Evolutionary conservation across 2,797 vertebrate genomes (phyloP).

Genomic region (Chelidonichthys spinosus): DNA sequence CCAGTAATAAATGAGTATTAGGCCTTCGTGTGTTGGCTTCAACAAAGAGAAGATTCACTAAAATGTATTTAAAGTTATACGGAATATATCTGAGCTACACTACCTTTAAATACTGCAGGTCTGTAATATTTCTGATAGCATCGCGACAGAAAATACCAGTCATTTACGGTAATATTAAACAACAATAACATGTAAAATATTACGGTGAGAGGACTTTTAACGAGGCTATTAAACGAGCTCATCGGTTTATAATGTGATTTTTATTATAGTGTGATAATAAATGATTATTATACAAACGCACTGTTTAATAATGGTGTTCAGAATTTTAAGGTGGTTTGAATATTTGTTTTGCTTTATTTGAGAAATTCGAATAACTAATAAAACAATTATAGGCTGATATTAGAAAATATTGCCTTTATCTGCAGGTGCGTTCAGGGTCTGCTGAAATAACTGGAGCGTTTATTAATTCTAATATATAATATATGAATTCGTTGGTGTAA

Average conservation of each 20-base stretch:
- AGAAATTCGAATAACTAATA: background rate
- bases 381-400: background rate
- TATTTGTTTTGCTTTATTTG: background rate
- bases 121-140: background rate
- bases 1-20: background rate
- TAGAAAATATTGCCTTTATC: background rate
- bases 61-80: background rate
- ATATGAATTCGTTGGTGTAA: too few species aligned
- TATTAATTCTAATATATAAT: too few species aligned
- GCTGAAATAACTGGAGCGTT: background rate
- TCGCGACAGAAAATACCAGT: background rate
- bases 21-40: background rate
- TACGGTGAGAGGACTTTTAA: background rate
- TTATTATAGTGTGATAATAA: background rate
- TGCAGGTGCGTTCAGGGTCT: background rate
- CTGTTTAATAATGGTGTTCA: background rate
- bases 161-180: background rate
- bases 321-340: too few species aligned
- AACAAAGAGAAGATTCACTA: too few species aligned
- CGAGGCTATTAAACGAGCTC: background rate
- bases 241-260: background rate
- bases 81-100: background rate
- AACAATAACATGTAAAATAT: background rate
- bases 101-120: background rate
- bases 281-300: background rate